Evolutionary conservation across 2,113 vertebrate species (phyloP), one percentile per base, ranked within the genome.

Genomic region (Melanerpes formicivorus): DNA sequence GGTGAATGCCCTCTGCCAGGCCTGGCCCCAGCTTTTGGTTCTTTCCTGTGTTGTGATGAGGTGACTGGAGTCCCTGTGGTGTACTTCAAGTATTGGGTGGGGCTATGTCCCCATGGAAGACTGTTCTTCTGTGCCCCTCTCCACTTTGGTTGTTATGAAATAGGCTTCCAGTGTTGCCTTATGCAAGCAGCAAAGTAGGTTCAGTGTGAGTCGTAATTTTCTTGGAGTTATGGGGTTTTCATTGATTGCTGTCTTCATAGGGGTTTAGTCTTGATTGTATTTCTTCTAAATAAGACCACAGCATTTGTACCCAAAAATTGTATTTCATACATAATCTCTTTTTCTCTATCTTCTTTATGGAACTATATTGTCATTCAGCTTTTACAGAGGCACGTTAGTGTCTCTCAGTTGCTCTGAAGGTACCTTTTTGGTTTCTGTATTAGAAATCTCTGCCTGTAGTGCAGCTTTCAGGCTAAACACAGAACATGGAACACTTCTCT

Each of bases 161-260:
- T 17, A 16, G 8, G 4, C 21, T 90, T 4, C 0, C 32, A 64
- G 13, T 5, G 1, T 44, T 14, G 19, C 17, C 12, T 76, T n/a
- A 19, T 22, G 30, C 3, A 6, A 23, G 18, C 1, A 77, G 21
- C 0, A 2, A 52, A n/a, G 23, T 12, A 32, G 26, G 15, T 8
- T 62, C 50, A 4, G 2, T 18, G 12, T 26, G 56, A 12, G 2
- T 70, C 14, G n/a, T n/a, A 88, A 4, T 81, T 67, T 73, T 84
- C 29, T 80, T 27, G 42, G 7, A 23, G 44, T 13, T 9, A 5
- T 0, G 1, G 32, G 56, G 40, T 11, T 54, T 62, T 22, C 37
- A 11, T 23, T 71, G 64, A 29, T n/a, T 44, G 11, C 2, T 44
- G 13, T 29, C 67, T 78, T 84, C n/a, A 11, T 6, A 58, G 12